Evolutionary conservation across 2,888 invertebrate species (phyloP), one percentile per base, ranked within the genome.

Genomic region (Prionchulus punctatus): DNA sequence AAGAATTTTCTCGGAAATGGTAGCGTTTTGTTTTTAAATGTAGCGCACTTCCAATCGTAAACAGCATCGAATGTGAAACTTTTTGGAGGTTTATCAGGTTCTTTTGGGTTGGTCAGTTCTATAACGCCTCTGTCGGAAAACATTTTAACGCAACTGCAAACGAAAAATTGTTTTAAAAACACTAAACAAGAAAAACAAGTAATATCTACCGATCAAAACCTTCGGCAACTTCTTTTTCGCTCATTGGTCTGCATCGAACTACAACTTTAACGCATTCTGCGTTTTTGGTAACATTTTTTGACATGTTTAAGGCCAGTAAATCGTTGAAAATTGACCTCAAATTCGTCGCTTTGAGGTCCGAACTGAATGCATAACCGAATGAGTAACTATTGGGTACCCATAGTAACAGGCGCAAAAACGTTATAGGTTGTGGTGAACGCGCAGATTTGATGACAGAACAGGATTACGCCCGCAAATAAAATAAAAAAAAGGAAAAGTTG

Each of bases 31-130:
- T 23, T 7, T 21, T 7, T 45, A 23, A n/a, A n/a, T n/a, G n/a
- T n/a, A n/a, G 25, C 77, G 75, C 72, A 82, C 78, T 79, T 78
- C 78, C 81, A 80, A 76, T 92, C 92, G 77, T 94, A 98, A 3
- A 94, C 92, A 31, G 91, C 86, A 76, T 98, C 98, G 77, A 92
- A 98, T 1, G 94, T 92, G 76, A 96, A 98, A 62, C 85, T 81
- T 75, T 94, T 94, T 63, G 72, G 70, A 12, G 72, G 69, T 56
- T 86, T 86, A 68, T 64, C 64, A 2, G 63, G 77, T 52, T 78
- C 79, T 62, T 84, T 84, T 43, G 86, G 86, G 76, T 89, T 88
- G 67, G 80, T 80, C 55, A 98, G 82, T 73, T 91, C 89, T 59
- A 98, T 84, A 1, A 85, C 84, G 31, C 94, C 94, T 62, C 86